Conservation (phyloP, 1,140 invertebrate species). For the Drosophila aff. region DNA sequence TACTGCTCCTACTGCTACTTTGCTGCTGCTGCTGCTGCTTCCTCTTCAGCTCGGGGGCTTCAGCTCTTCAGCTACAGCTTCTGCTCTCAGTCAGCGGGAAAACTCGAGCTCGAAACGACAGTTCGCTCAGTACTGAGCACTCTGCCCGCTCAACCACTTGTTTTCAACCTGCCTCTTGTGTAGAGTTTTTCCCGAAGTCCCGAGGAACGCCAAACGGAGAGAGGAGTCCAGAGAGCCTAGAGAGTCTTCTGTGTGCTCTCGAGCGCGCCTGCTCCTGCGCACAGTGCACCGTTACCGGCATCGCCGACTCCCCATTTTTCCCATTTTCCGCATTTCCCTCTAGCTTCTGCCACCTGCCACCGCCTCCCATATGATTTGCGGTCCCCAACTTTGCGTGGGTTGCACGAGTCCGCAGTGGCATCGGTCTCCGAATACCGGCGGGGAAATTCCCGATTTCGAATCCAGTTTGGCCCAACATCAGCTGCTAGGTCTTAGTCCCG, state of each 20-base stretch:
- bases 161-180: constrained; percentile 73
- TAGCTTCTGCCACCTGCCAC: constrained; percentile 1
- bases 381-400: constrained; percentile 27
- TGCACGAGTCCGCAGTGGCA: constrained; percentile 3
- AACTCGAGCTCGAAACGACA: constrained; percentile 71
- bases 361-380: constrained; percentile 46
- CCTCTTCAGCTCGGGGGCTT: constrained; percentile 29
- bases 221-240: not conserved
- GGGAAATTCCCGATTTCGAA: constrained; percentile 45
- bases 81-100: constrained; percentile 56
- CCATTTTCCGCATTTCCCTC: constrained; percentile 9
- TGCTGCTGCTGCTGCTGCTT: constrained; percentile 37
- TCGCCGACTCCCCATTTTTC: constrained; percentile 30
- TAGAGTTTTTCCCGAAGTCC: constrained; percentile 46
- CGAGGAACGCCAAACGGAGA: not conserved
- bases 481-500: constrained; percentile 8
- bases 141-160: constrained; percentile 81
- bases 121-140: constrained; percentile 72
- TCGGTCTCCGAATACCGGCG: constrained; percentile 13
- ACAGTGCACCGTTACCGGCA: constrained; percentile 37
- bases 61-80: constrained; percentile 45
- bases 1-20: constrained; percentile 22
- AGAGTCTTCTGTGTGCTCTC: constrained; percentile 4
- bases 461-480: constrained; percentile 56
- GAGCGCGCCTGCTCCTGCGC: constrained; percentile 37